Evolutionary conservation across 2,113 vertebrate species (phyloP).

Genomic region (Sander vitreus): DNA sequence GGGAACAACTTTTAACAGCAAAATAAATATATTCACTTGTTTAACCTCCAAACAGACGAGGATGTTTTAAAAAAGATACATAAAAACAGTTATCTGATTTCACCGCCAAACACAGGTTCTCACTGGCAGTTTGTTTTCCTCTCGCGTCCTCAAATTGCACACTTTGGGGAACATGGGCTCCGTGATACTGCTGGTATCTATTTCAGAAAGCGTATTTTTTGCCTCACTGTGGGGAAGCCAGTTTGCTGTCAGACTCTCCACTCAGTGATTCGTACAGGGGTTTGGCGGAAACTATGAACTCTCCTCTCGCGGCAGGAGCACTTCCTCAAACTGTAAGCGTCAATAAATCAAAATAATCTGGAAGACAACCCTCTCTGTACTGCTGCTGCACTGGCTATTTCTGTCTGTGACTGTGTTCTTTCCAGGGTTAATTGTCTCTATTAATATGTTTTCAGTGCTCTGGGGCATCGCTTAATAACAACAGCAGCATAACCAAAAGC

Average conservation of each 20-base stretch:
- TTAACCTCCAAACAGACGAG: conserved; percentile 62
- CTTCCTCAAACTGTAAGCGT: conserved; percentile 67
- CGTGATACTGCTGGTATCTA: conserved; percentile 69
- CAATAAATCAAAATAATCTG: conserved; percentile 65
- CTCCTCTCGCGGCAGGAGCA: conserved; percentile 67
- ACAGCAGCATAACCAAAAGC: conserved; percentile 39
- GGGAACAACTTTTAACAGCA: conserved; percentile 12
- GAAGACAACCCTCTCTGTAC: conserved; percentile 24
- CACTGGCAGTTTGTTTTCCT: conserved; percentile 66
- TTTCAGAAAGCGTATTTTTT: conserved; percentile 71
- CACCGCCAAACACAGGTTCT: conserved; percentile 33
- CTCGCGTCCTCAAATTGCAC: conserved; percentile 55
- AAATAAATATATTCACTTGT: conserved; percentile 52
- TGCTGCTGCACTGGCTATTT: conserved; percentile 33
- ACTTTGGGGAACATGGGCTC: conserved; percentile 65
- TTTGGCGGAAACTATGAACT: conserved; percentile 59
- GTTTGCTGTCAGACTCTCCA: conserved; percentile 68
- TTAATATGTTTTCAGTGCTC: conserved; percentile 60
- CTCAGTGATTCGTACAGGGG: conserved; percentile 47
- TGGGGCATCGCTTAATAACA: conserved; percentile 44
- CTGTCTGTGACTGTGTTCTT: conserved; percentile 41
- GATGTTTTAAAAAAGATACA: conserved; percentile 40
- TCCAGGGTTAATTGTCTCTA: conserved; percentile 62
- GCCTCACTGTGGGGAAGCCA: conserved; percentile 59
- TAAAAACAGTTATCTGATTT: conserved; percentile 64